Base-by-base conservation (phyloP, 2,888 invertebrate genomes). In the Melinaea marsaeus region DNA sequence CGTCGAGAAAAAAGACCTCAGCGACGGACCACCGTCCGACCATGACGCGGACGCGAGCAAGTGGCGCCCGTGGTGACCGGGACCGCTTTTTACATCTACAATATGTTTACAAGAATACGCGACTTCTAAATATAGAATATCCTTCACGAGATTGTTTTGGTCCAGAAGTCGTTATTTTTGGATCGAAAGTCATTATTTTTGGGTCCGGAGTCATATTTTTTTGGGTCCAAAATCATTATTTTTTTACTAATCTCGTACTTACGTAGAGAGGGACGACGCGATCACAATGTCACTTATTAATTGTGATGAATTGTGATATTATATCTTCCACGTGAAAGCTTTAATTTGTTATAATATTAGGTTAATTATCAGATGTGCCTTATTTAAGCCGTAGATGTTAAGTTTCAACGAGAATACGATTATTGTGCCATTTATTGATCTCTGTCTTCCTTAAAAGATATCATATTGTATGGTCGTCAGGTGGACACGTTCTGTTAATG, bases 321-420 rank as follows among this genome's bases (percentile, higher is more conserved):
- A 78, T 74, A 68, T 88, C 88, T 88, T 90, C 88, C 89, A 88
- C 74, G 77, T 84, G 73, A 84, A 90, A 90, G 90, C 90, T 90
- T 90, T 90, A 90, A 90, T 87, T 90, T 79, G 84, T 82, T 85
- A 76, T 88, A 86, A 84, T 70, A 62, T 65, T 70, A 73, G 58
- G 61, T 73, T 69, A 72, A 64, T 69, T 68, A 68, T 68, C 67
- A 71, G 61, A 71, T 70, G 79, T 81, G 82, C 79, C 80, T 81
- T 80, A 77, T 70, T 69, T 71, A 67, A 62, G 57, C 64, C 13
- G 55, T 61, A 57, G 58, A 55, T 63, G 61, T 65, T 66, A 62
- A 65, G 63, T 61, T 54, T 59, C 63, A 56, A 63, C 13, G 34
- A 45, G 57, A 57, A 33, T 47, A 60, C 58, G 59, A 60, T 37